These are phyloP conservation scores for Odontamblyopus rebecca DNA, from an alignment of 2,797 vertebrate species.

Conservation along the genomic window DNA sequence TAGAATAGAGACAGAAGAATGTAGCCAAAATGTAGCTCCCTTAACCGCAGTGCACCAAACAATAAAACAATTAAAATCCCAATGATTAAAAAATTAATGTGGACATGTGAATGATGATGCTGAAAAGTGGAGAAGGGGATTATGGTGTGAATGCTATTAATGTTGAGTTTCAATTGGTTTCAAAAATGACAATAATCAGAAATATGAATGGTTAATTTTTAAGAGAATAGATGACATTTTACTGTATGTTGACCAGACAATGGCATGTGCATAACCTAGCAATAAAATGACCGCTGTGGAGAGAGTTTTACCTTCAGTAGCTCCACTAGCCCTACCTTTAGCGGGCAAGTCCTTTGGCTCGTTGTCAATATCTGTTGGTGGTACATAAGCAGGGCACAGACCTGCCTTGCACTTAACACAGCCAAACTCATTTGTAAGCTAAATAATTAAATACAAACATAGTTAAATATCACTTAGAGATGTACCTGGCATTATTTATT, in stretches of 20 bases:
- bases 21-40: neutral
- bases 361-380: constrained; percentile 67
- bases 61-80: constrained; percentile 41
- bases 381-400: constrained; percentile 78
- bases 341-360: constrained; percentile 81
- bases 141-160: constrained; percentile 39
- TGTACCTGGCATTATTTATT: neutral
- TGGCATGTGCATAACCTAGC: constrained; percentile 68
- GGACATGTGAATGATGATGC: constrained; percentile 46
- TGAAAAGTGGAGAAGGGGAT: constrained; percentile 23
- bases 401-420: constrained; percentile 84
- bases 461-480: neutral
- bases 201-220: constrained; percentile 30
- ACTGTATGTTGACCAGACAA: constrained; percentile 45
- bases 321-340: constrained; percentile 84
- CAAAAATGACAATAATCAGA: constrained; percentile 46
- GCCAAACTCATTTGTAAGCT: constrained; percentile 89
- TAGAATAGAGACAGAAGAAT: neutral
- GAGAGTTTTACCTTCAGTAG: constrained; percentile 44
- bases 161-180: constrained; percentile 37
- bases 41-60: neutral
- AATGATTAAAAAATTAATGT: constrained; percentile 41
- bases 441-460: constrained; percentile 19
- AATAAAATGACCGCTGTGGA: constrained; percentile 22
- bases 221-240: constrained; percentile 37